A percentile compares a stretch with the other conserved stretches of the same genome.
Conservation (phyloP, 2,888 invertebrate species). For the Lasioglossum leucozonium region DNA sequence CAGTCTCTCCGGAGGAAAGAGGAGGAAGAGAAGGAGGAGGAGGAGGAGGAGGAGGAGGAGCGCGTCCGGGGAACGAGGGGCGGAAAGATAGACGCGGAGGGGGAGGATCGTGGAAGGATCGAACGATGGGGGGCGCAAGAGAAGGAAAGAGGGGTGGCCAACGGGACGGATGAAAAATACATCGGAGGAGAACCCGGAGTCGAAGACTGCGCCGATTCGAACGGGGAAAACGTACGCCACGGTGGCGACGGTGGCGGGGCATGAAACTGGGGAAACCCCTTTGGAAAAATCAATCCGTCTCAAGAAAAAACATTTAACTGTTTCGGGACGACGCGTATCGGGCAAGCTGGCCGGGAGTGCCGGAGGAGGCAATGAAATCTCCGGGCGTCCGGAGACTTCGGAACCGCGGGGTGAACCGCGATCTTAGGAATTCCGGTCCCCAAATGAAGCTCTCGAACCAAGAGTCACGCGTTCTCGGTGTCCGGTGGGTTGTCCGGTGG, state of each 20-base stretch:
- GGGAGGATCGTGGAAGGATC: constrained; percentile 23
- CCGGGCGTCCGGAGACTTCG: not conserved
- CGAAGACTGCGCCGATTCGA: constrained; percentile 15
- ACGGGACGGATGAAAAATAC: constrained; percentile 46
- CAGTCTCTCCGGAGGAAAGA: constrained; percentile 67
- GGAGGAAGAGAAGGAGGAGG: constrained; percentile 22
- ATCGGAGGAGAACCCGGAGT: constrained; percentile 34
- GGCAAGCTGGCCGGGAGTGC: no score
- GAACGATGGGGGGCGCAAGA: constrained; percentile 65
- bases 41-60: constrained; percentile 64
- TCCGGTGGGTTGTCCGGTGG: constrained; percentile 26
- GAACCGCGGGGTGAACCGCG: not conserved
- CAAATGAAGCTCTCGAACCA: constrained; percentile 26
- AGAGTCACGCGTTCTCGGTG: constrained; percentile 41
- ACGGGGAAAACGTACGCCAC: not conserved
- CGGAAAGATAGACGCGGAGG: constrained; percentile 50
- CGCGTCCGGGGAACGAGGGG: constrained; percentile 37
- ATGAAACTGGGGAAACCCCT: not conserved
- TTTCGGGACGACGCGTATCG: not conserved
- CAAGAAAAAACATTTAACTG: not conserved
- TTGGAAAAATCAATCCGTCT: not conserved
- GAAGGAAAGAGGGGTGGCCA: constrained; percentile 37
- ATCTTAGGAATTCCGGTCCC: constrained; percentile 8
- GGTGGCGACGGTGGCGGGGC: not conserved
- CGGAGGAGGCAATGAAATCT: not conserved